Conservation (phyloP, 2,113 vertebrate species). For the Spilogale gracilis region DNA sequence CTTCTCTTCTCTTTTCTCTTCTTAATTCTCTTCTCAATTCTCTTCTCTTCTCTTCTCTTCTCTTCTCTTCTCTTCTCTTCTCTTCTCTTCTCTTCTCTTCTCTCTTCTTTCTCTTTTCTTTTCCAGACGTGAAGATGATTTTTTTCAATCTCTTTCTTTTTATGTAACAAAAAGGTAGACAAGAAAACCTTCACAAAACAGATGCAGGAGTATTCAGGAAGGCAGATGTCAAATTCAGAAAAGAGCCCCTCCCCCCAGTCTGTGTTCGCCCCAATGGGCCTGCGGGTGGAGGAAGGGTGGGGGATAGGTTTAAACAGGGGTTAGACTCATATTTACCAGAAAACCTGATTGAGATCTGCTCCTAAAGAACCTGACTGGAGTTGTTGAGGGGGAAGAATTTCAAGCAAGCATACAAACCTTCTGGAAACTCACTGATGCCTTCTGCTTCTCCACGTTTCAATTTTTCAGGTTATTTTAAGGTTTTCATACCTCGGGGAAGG, state of each 20-base stretch:
- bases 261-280: background rate
- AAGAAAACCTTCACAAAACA: constrained; percentile 54
- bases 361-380: constrained; percentile 30
- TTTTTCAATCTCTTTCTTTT: constrained; percentile 24
- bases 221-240: background rate
- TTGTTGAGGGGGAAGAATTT: constrained; percentile 52
- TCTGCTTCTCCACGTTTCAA: constrained; percentile 66
- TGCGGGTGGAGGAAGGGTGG: rapidly evolving
- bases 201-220: constrained; percentile 11
- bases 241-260: background rate
- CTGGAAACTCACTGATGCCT: constrained; percentile 38
- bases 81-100: background rate
- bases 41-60: background rate
- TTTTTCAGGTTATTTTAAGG: constrained; percentile 80
- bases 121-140: background rate
- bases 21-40: background rate
- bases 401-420: constrained; percentile 44
- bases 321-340: background rate
- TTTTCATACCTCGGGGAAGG: constrained; percentile 77
- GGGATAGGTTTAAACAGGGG: background rate
- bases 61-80: background rate
- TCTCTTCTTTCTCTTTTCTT: background rate
- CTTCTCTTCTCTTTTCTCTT: background rate
- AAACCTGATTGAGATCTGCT: background rate
- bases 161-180: constrained; percentile 59